A percentile compares a stretch with the other conserved stretches of the same genome.
Evolutionary conservation across 2,113 vertebrate genomes (phyloP).

Genomic region (Nasalis larvatus): DNA sequence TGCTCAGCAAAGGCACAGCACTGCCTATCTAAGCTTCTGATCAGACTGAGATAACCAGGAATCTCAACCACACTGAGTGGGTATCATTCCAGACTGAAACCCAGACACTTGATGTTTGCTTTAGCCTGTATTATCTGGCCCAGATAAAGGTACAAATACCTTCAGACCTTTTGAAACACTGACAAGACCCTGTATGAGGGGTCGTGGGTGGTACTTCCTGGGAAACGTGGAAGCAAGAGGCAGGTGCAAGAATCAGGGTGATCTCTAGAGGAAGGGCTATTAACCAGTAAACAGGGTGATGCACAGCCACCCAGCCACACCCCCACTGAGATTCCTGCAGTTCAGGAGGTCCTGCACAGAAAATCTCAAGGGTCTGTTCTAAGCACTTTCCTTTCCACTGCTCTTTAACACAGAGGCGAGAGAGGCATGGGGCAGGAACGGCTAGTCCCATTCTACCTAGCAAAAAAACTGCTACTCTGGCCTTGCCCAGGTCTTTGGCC

Average conservation of each 20-base stretch:
- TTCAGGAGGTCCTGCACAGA: not conserved
- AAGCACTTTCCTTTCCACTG: not conserved
- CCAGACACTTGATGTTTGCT: not conserved
- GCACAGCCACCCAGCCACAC: not conserved
- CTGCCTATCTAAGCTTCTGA: not conserved
- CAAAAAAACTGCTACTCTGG: not conserved
- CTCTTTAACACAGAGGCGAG: not conserved
- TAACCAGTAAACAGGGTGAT: not conserved
- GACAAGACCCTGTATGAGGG: not conserved
- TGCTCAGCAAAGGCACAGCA: not conserved
- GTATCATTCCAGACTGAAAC: not conserved
- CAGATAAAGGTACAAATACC: not conserved
- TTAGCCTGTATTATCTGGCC: not conserved
- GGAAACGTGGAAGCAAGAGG: not conserved
- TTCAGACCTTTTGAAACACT: not conserved
- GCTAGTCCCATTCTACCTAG: not conserved
- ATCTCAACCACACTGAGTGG: not conserved
- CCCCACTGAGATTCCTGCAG: not conserved
- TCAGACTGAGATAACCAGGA: not conserved
- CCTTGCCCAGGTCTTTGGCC: not conserved
- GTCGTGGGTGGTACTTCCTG: not conserved
- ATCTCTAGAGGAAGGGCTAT: not conserved
- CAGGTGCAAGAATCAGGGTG: not conserved
- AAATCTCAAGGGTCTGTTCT: not conserved
- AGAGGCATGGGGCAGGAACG: not conserved